These are phyloP conservation scores for Scaptomyza hsui DNA, from an alignment of 1,140 invertebrate species.

Conservation along the genomic window DNA sequence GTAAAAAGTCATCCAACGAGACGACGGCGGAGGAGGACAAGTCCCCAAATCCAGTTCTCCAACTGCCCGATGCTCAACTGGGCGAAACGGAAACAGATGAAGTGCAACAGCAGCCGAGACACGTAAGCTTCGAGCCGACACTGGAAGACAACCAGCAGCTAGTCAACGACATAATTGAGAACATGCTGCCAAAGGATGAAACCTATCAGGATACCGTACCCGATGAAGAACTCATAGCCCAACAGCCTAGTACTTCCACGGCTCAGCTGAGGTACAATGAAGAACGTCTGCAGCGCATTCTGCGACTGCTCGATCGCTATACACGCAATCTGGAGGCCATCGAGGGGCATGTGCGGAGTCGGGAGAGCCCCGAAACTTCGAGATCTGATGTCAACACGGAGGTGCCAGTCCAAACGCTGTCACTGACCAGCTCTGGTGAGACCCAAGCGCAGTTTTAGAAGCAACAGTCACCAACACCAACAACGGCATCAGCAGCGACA, in stretches of 20 bases:
- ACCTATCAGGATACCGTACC: not conserved
- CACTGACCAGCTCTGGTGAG: not conserved
- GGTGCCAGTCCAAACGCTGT: conserved; percentile 50
- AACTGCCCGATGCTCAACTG: conserved; percentile 53
- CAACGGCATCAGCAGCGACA: not conserved
- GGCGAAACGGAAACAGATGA: conserved; percentile 57
- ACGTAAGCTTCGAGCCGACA: conserved; percentile 13
- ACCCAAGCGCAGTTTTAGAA: not conserved
- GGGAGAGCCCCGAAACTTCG: not conserved
- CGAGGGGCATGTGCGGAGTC: conserved; percentile 22
- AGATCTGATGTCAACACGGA: not conserved
- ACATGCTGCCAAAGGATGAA: not conserved
- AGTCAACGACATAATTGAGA: conserved; percentile 21
- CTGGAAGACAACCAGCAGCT: not conserved
- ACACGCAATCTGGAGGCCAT: conserved; percentile 49
- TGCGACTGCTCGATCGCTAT: conserved; percentile 51
- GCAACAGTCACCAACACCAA: not conserved
- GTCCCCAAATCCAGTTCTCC: conserved; percentile 23
- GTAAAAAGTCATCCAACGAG: not conserved
- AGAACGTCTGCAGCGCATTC: conserved; percentile 34
- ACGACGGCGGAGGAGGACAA: not conserved
- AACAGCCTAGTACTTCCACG: not conserved
- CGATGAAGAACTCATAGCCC: not conserved
- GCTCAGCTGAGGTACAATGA: not conserved
- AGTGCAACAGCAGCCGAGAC: not conserved